phyloP scores from a whole-genome alignment of 2,888 invertebrate species.

The Priocnemis perturbator region DNA sequence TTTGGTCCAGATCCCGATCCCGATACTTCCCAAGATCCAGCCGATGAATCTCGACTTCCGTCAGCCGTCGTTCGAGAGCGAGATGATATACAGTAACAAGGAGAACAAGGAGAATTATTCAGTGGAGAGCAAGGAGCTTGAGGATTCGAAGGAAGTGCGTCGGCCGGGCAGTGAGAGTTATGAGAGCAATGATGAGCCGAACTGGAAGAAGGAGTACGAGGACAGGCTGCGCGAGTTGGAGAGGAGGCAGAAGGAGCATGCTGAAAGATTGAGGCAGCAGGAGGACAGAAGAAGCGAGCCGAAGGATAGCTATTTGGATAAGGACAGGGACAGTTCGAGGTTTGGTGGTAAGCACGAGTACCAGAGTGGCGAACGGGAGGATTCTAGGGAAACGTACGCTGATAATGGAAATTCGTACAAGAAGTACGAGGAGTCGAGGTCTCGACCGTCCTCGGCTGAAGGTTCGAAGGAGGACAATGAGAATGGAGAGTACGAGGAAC shows the following conservation, averaged over 20 bases:
- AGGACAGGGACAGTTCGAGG: slow-evolving; percentile 30
- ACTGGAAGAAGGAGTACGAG: slow-evolving; percentile 59
- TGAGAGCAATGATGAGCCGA: slow-evolving; percentile 31
- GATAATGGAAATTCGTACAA: slow-evolving; percentile 14
- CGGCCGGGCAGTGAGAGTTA: slow-evolving; percentile 14
- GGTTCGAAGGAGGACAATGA: neutral
- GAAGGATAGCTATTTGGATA: slow-evolving; percentile 5
- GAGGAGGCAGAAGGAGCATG: slow-evolving; percentile 53
- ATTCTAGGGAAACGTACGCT: slow-evolving; percentile 37
- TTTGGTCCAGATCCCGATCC: slow-evolving; percentile 68
- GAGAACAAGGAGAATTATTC: slow-evolving; percentile 53
- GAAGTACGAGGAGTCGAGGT: neutral
- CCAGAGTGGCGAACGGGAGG: slow-evolving; percentile 32
- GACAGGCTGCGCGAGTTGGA: slow-evolving; percentile 50
- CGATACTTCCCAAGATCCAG: slow-evolving; percentile 53
- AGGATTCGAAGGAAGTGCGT: slow-evolving; percentile 52
- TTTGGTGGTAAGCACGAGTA: slow-evolving; percentile 18
- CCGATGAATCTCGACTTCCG: too few relatives aligned
- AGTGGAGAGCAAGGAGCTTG: slow-evolving; percentile 57
- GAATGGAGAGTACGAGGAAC: too few relatives aligned
- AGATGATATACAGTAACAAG: slow-evolving; percentile 53
- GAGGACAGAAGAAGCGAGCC: slow-evolving; percentile 39
- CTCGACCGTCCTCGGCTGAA: neutral
- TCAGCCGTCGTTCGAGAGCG: slow-evolving; percentile 13
- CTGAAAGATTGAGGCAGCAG: slow-evolving; percentile 49